Evolutionary conservation across 2,888 invertebrate species (phyloP), one percentile per base, ranked within the genome.

Genomic region (Mimumesa dahlbomi): DNA sequence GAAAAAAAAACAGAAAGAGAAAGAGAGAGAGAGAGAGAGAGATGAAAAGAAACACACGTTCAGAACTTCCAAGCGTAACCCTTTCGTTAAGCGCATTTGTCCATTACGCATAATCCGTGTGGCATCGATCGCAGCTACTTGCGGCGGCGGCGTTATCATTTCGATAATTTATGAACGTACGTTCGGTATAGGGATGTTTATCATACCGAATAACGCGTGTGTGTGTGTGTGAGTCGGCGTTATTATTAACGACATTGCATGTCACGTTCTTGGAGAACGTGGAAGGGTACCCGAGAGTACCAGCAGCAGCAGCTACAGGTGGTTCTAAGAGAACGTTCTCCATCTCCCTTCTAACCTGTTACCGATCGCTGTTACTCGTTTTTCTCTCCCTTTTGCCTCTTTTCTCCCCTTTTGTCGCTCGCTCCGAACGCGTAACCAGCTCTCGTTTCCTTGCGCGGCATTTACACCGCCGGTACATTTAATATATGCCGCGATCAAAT

Each of bases 161-260:
- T 22, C 14, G 38, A 16, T 52, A n/a, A 45, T 36, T 46, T 22
- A 25, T 18, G 11, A 7, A 13, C 22, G n/a, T 2, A n/a, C 34
- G 34, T 6, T 11, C 6, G 21, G 14, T 40, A 22, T 56, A 29
- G 57, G 25, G 29, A 25, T 36, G 43, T 31, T 65, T 53, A 54
- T 48, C 64, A 49, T 36, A 14, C 13, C 25, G 52, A 56, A 53
- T 56, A 73, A 67, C n/a, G n/a, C n/a, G n/a, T n/a, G n/a, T n/a
- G n/a, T n/a, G n/a, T 59, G 71, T 59, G 71, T 43, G 64, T 68
- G 57, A 59, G 49, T 18, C 45, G 50, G 69, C 70, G 74, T 80
- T 76, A 75, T 84, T 84, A 84, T 83, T 79, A 82, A 81, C 81
- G 81, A 78, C 74, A 70, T 82, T 79, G 82, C 82, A 79, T 82